Evolutionary conservation across 2,888 invertebrate species (phyloP), one percentile per base, ranked within the genome.

Genomic region (Eilema depressum): DNA sequence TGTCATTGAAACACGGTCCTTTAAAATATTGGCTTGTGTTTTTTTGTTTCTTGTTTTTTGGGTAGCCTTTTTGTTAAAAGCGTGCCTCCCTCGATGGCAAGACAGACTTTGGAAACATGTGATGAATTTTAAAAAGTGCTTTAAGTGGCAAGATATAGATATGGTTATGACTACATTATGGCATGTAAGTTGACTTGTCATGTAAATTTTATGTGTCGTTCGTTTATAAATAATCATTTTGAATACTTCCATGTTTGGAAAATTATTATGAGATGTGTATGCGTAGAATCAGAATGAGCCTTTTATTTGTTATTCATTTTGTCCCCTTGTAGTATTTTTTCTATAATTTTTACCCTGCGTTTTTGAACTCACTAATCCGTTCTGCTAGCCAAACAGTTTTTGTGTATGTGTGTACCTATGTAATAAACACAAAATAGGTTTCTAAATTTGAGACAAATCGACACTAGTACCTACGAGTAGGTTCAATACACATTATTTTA

Each of bases 41-140:
- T 90, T 87, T 87, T 87, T 81, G 71, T 82, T 82, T 83, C 79
- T 83, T 80, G 84, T 83, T 81, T 90, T 92, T 88, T 88, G 84
- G 79, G 81, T 76, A 82, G 70, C 73, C 84, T 91, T 92, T 91
- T 92, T 91, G 88, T 92, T 86, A 79, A 85, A 92, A 92, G 89
- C 90, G 85, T 88, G 90, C 90, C 89, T 92, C 89, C 86, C 85
- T 90, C 87, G 86, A 88, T 86, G 89, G 86, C 79, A 86, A 87
- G 80, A 83, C 82, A 77, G 86, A 82, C 85, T 89, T 88, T 83
- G 78, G 81, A 80, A 82, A 91, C 92, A 91, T 80, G 93, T 91
- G 93, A 92, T 93, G 94, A 93, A 94, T 95, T 94, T 93, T 91
- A 94, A 95, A 91, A 91, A 89, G 90, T 88, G 77, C 84, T 77